phyloP scores from a whole-genome alignment of 2,888 invertebrate species.

The Hirtodrosophila confusa region DNA sequence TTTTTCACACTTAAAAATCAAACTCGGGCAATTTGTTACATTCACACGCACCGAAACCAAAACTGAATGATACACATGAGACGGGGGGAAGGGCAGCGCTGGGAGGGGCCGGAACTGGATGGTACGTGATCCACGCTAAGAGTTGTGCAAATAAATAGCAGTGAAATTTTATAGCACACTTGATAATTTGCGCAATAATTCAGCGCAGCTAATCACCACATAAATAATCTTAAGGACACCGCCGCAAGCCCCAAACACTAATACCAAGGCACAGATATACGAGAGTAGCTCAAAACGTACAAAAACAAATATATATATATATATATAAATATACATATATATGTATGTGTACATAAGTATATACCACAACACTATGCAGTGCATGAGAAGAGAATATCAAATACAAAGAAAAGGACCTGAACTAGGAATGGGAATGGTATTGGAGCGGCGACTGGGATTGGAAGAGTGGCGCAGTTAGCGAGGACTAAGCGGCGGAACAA shows the following conservation, averaged over 20 bases:
- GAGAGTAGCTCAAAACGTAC: conserved; percentile 5
- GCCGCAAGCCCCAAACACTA: conserved; percentile 20
- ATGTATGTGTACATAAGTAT: conserved; percentile 10
- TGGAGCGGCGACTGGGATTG: conserved; percentile 5
- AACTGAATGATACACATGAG: conserved; percentile 64
- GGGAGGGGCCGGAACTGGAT: neutral
- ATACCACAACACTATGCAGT: conserved; percentile 22
- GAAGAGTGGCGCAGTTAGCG: conserved; percentile 12
- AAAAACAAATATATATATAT: conserved; percentile 18
- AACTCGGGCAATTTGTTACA: conserved; percentile 65
- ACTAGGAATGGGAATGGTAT: conserved; percentile 7
- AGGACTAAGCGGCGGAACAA: conserved; percentile 52
- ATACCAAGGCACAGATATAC: conserved; percentile 15
- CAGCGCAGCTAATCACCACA: conserved; percentile 82
- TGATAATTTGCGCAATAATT: conserved; percentile 82
- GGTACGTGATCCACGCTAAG: conserved; percentile 55
- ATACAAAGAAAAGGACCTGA: conserved; percentile 19
- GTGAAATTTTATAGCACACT: conserved; percentile 80
- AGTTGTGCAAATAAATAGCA: conserved; percentile 67
- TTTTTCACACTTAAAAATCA: conserved; percentile 65
- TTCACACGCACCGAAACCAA: conserved; percentile 42
- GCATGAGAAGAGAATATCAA: conserved; percentile 34
- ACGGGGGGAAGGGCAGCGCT: conserved; percentile 3
- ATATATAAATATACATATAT: neutral
- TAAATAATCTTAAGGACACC: conserved; percentile 78